These are phyloP conservation scores for Pachyuromys duprasi DNA, from an alignment of 2,797 vertebrate species.

Conservation along the genomic window DNA sequence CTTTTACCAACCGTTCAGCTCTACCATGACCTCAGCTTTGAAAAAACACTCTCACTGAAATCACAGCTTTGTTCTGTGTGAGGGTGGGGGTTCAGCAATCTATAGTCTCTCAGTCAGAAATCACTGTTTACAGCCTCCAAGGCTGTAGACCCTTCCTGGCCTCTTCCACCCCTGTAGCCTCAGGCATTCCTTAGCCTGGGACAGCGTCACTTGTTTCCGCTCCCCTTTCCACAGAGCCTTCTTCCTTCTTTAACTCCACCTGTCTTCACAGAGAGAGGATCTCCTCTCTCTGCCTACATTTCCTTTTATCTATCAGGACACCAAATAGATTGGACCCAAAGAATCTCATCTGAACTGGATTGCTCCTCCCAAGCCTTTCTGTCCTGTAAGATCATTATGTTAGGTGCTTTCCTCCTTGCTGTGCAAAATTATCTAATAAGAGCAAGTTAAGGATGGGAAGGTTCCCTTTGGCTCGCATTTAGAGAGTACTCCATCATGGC, in stretches of 20 bases:
- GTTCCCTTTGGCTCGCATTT: background rate
- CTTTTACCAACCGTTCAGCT: background rate
- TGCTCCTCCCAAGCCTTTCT: background rate
- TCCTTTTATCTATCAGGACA: constrained; percentile 13
- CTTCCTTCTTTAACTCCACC: background rate
- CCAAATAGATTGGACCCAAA: background rate
- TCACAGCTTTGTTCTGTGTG: background rate
- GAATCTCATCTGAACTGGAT: background rate
- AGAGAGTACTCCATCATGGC: background rate
- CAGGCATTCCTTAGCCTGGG: background rate
- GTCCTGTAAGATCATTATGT: background rate
- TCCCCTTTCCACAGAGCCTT: background rate
- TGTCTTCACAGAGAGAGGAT: background rate
- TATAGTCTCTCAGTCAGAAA: background rate
- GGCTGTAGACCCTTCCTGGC: background rate
- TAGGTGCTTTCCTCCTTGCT: background rate
- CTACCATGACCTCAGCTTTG: background rate
- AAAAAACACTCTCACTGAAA: background rate
- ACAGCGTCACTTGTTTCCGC: background rate
- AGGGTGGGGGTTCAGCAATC: background rate
- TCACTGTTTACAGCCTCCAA: background rate
- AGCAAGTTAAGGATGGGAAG: no score
- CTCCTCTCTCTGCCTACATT: background rate
- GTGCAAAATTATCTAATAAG: background rate
- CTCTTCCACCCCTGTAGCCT: background rate